A percentile compares a stretch with the other conserved stretches of the same genome.
Evolutionary conservation across 2,888 invertebrate species (phyloP).

Genomic region (Byasa hedistus): DNA sequence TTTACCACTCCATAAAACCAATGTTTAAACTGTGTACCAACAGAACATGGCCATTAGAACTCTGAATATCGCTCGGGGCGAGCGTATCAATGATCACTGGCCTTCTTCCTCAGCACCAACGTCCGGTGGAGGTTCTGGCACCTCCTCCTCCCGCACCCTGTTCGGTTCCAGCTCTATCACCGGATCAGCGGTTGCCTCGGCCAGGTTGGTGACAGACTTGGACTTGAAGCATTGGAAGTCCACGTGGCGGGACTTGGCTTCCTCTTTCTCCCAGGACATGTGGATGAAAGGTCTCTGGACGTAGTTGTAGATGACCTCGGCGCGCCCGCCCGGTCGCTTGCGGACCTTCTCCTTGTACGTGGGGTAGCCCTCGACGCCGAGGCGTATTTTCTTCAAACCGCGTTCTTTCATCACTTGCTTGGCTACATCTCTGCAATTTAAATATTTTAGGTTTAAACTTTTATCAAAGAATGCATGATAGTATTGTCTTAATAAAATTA

Average conservation of each 20-base stretch:
- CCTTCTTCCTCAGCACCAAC: slow-evolving; percentile 44
- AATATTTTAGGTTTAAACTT: too few species aligned
- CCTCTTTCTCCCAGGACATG: slow-evolving; percentile 99
- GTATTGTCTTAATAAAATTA: too few species aligned
- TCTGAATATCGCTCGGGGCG: slow-evolving; percentile 41
- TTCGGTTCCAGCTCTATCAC: slow-evolving; percentile 83
- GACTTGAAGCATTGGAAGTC: slow-evolving; percentile 99
- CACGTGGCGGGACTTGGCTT: slow-evolving; percentile 98
- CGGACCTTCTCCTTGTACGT: slow-evolving; percentile 99
- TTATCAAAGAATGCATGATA: too few species aligned
- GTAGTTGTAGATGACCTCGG: slow-evolving; percentile 99
- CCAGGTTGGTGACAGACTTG: slow-evolving; percentile 97
- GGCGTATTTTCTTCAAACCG: slow-evolving; percentile 97
- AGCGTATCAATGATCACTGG: slow-evolving; percentile 46
- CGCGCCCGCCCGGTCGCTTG: slow-evolving; percentile 94
- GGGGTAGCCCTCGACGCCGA: slow-evolving; percentile 99
- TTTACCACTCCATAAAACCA: too few species aligned
- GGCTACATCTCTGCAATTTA: slow-evolving; percentile 90
- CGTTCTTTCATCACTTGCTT: slow-evolving; percentile 99
- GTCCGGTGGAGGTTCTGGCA: slow-evolving; percentile 39
- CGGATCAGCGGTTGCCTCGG: slow-evolving; percentile 96
- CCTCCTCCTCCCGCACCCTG: slow-evolving; percentile 58
- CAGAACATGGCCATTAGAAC: slow-evolving; percentile 46
- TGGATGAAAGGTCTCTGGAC: slow-evolving; percentile 99
- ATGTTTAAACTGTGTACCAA: slow-evolving; percentile 36